Percentiles rank a stretch among this genome's conserved stretches.
Evolutionary conservation across 1,140 invertebrate genomes (phyloP).

Genomic region (Brachystomella parvula): DNA sequence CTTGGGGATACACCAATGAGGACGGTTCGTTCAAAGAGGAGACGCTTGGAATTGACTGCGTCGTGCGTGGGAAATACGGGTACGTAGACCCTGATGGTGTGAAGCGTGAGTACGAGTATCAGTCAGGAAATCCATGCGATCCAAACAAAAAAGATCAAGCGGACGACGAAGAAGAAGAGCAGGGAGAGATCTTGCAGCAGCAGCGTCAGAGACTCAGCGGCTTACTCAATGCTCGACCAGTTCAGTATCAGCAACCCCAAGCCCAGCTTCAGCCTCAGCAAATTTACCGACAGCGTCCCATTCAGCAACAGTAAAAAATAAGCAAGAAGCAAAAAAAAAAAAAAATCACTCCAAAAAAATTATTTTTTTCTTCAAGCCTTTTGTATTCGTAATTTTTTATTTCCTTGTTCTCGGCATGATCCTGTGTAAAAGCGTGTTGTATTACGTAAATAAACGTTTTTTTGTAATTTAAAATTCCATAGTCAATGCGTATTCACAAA

Average conservation of each 20-base stretch:
- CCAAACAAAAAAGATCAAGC: conserved; percentile 34
- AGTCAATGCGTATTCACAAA: conserved; percentile 2
- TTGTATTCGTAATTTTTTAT: neutral
- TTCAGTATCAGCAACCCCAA: conserved; percentile 22
- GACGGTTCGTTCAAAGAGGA: conserved; percentile 68
- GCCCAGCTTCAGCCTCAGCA: neutral
- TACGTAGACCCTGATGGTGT: conserved; percentile 72
- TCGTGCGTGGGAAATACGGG: conserved; percentile 71
- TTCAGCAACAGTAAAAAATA: neutral
- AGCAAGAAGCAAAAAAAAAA: conserved; percentile 6
- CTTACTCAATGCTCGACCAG: conserved; percentile 23
- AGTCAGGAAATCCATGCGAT: conserved; percentile 37
- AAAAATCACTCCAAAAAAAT: neutral
- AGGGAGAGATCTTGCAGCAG: conserved; percentile 12
- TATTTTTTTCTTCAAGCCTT: neutral
- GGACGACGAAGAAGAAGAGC: conserved; percentile 34
- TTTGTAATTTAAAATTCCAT: conserved; percentile 8
- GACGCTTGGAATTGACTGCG: conserved; percentile 60
- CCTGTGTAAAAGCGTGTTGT: conserved; percentile 7
- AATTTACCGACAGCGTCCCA: neutral
- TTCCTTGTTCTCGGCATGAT: conserved; percentile 1
- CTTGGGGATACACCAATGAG: conserved; percentile 78
- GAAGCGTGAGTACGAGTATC: conserved; percentile 37
- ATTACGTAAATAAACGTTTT: conserved; percentile 5
- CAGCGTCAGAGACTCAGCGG: conserved; percentile 22